A percentile compares a stretch with the other conserved stretches of the same genome.
Evolutionary conservation across 2,113 vertebrate species (phyloP).

Genomic region (Pygoscelis adeliae): DNA sequence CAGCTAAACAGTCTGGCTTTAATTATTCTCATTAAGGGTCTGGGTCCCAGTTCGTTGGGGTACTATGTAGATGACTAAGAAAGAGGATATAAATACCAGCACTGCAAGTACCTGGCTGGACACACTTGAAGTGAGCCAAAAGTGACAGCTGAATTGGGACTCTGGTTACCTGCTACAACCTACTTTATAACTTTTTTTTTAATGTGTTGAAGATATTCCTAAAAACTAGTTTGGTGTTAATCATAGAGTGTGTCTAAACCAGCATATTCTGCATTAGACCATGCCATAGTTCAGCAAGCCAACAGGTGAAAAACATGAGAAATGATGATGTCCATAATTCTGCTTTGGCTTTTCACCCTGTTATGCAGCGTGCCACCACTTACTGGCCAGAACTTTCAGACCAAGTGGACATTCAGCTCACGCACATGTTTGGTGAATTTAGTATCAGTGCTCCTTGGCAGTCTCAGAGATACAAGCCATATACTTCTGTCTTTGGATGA

Average conservation of each 20-base stretch:
- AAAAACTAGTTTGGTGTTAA: background rate
- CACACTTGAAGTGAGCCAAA: background rate
- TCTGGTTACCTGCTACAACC: background rate
- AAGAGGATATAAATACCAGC: background rate
- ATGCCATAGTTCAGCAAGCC: background rate
- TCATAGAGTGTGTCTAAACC: background rate
- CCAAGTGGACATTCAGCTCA: background rate
- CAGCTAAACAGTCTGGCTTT: background rate
- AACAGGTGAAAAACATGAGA: background rate
- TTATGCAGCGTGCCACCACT: accelerated
- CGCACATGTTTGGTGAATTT: background rate
- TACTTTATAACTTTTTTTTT: background rate
- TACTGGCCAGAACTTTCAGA: background rate
- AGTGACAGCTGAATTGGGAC: background rate
- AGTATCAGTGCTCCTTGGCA: background rate
- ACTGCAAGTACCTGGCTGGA: background rate
- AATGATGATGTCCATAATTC: background rate
- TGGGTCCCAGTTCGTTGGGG: background rate
- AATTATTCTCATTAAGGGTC: background rate
- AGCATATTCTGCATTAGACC: background rate
- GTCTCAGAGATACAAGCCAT: background rate
- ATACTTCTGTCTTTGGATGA: background rate
- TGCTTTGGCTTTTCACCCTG: background rate
- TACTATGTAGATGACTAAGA: background rate
- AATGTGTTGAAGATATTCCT: background rate